phyloP scores from a whole-genome alignment of 2,888 invertebrate species.

The Microctonus aethiopoides region DNA sequence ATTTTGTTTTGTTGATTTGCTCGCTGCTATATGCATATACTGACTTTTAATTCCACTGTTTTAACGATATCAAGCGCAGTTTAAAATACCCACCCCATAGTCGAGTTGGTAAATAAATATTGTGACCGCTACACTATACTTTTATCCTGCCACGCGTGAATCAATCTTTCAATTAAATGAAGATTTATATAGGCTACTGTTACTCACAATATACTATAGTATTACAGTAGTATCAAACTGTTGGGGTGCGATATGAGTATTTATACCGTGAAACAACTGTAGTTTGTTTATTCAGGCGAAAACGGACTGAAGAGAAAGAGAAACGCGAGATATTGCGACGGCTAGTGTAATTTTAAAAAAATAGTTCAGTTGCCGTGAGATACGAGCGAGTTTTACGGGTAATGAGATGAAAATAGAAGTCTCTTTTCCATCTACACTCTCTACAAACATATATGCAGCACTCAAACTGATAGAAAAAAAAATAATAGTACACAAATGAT shows the following conservation, averaged over 20 bases:
- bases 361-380: slow-evolving; percentile 32
- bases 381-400: slow-evolving; percentile 32
- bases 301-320: slow-evolving; percentile 24
- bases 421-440: slow-evolving; percentile 15
- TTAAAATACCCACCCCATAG: background rate
- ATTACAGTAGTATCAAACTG: slow-evolving; percentile 17
- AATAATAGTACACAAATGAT: slow-evolving; percentile 12
- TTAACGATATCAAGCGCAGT: background rate
- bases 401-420: slow-evolving; percentile 41
- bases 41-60: slow-evolving; percentile 1
- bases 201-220: slow-evolving; percentile 38
- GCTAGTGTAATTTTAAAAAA: slow-evolving; percentile 35
- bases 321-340: slow-evolving; percentile 29
- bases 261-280: slow-evolving; percentile 28
- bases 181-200: slow-evolving; percentile 53
- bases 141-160: slow-evolving; percentile 42
- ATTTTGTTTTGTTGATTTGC: slow-evolving; percentile 3
- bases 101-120: background rate
- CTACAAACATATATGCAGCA: background rate
- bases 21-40: slow-evolving; percentile 28
- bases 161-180: slow-evolving; percentile 61
- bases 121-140: slow-evolving; percentile 36
- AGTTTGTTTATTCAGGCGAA: slow-evolving; percentile 32
- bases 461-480: background rate
- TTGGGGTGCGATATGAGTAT: slow-evolving; percentile 16